These are phyloP conservation scores for Polydrusus pterygomalis DNA, from an alignment of 2,888 invertebrate species.

Conservation along the genomic window DNA sequence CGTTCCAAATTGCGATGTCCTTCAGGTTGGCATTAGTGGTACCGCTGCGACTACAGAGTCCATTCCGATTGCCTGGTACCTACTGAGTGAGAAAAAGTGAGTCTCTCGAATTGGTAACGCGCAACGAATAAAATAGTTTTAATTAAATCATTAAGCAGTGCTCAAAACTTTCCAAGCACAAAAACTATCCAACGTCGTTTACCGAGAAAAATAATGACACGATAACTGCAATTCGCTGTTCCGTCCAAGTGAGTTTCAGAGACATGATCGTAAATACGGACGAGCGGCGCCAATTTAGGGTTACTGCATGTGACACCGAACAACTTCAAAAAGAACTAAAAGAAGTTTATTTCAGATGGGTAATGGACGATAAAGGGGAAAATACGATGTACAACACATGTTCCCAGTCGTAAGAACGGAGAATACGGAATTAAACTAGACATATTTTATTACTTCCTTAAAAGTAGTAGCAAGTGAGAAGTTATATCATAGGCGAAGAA, in stretches of 20 bases:
- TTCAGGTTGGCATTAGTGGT: too few relatives aligned
- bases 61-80: too few relatives aligned
- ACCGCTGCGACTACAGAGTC: too few relatives aligned
- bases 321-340: constrained; percentile 26
- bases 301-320: constrained; percentile 29
- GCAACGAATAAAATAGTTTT: too few relatives aligned
- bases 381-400: constrained; percentile 10
- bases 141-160: too few relatives aligned
- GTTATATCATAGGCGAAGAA: too few relatives aligned
- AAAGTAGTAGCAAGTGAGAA: too few relatives aligned
- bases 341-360: constrained; percentile 10
- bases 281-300: constrained; percentile 4
- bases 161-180: neutral
- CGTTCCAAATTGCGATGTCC: too few relatives aligned
- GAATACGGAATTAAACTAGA: too few relatives aligned
- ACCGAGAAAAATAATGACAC: constrained; percentile 3
- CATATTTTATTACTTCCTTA: too few relatives aligned
- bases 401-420: neutral
- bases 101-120: too few relatives aligned
- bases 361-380: constrained; percentile 22
- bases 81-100: too few relatives aligned
- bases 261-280: constrained; percentile 10
- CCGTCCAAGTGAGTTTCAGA: constrained; percentile 11
- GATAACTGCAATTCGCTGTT: constrained; percentile 11
- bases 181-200: neutral